Conservation (phyloP, 2,888 invertebrate species). For the Syrphus vitripennis region DNA sequence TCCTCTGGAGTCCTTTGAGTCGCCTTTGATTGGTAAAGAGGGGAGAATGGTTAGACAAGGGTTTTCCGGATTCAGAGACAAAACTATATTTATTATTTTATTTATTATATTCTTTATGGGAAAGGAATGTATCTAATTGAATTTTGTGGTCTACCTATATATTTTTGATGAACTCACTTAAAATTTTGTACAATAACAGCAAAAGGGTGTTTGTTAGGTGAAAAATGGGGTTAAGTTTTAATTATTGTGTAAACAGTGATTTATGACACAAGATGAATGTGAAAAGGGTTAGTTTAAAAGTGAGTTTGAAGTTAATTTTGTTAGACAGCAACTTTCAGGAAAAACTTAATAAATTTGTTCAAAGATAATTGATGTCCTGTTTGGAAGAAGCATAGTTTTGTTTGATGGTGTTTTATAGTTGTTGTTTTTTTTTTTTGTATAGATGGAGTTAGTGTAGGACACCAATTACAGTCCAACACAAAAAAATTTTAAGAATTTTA, state of each 20-base stretch:
- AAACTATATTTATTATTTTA: not conserved
- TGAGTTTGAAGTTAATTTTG: not conserved
- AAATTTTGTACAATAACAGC: not conserved
- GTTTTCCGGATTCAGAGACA: not conserved
- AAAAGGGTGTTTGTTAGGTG: not conserved
- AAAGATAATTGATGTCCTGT: not conserved
- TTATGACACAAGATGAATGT: not conserved
- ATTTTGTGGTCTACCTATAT: slow-evolving; percentile 1
- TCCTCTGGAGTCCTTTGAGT: not conserved
- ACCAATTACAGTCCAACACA: too few species aligned
- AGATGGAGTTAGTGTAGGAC: too few species aligned
- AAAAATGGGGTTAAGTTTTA: not conserved
- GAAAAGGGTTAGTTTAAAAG: not conserved
- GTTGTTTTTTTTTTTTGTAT: too few species aligned
- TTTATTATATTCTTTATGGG: not conserved
- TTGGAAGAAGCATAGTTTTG: not conserved
- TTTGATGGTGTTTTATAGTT: too few species aligned
- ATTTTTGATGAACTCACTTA: not conserved
- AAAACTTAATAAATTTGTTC: not conserved
- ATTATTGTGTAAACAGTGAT: slow-evolving; percentile 11
- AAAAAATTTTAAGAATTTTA: too few species aligned
- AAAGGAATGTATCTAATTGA: not conserved
- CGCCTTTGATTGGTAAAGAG: too few species aligned
- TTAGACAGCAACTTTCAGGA: not conserved
- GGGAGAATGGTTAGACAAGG: not conserved